Evolutionary conservation across 2,113 vertebrate genomes (phyloP).

Genomic region (Rhizomys pruinosus): DNA sequence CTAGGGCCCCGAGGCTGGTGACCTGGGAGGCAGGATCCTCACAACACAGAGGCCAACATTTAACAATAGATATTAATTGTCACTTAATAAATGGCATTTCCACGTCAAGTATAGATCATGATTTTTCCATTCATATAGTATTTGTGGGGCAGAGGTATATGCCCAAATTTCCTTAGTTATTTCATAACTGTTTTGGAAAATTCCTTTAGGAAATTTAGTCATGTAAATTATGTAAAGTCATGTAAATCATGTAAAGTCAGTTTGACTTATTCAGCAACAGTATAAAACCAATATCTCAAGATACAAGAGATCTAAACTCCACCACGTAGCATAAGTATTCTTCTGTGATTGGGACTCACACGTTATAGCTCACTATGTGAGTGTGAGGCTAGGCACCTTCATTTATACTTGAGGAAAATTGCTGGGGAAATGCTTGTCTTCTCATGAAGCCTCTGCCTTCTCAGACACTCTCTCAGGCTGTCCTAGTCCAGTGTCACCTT

Average conservation of each 20-base stretch:
- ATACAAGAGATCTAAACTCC: neutral
- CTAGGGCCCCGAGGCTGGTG: no score
- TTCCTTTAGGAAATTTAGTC: neutral
- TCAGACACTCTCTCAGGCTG: neutral
- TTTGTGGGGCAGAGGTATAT: neutral
- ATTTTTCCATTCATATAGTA: neutral
- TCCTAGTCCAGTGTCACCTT: neutral
- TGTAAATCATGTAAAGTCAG: neutral
- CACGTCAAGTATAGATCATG: neutral
- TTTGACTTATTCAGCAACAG: neutral
- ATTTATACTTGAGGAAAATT: neutral
- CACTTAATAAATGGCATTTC: neutral
- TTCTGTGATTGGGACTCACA: neutral
- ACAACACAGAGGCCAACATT: no score
- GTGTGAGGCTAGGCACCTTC: neutral
- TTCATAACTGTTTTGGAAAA: neutral
- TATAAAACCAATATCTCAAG: constrained; percentile 9
- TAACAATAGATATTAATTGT: neutral
- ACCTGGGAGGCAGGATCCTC: no score
- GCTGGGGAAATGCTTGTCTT: neutral
- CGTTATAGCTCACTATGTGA: neutral
- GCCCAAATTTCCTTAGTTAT: neutral
- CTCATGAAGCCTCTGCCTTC: neutral
- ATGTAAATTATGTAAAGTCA: neutral
- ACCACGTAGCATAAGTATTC: neutral